A percentile compares a stretch with the other conserved stretches of the same genome.
phyloP scores from a whole-genome alignment of 53 echinoderm and acorn worm genomes.

The Luidia sarsii region DNA sequence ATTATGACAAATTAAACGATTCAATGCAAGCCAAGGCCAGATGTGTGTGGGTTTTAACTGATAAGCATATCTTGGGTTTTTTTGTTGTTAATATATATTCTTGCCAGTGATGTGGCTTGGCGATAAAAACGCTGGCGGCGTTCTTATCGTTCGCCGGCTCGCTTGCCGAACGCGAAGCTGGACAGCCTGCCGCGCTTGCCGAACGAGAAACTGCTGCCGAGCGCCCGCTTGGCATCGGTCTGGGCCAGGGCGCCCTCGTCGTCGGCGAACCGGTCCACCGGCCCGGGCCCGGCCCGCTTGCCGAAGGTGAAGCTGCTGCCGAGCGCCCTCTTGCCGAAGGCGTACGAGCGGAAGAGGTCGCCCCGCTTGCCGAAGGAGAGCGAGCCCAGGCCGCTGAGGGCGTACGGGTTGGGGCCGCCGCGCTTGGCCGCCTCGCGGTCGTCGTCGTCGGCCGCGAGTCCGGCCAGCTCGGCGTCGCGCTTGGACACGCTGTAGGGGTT shows the following conservation, averaged over 20 bases:
- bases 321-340: conserved; percentile 43
- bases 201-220: conserved; percentile 36
- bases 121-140: conserved; percentile 8
- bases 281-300: conserved; percentile 34
- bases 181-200: conserved; percentile 32
- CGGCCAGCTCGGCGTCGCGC: conserved; percentile 45
- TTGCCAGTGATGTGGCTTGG: not conserved
- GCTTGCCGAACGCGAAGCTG: conserved; percentile 49
- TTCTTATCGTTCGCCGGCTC: conserved; percentile 48
- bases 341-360: conserved; percentile 20
- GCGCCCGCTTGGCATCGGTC: conserved; percentile 21
- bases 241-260: conserved; percentile 1
- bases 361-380: conserved; percentile 58
- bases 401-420: conserved; percentile 29
- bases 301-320: conserved; percentile 54
- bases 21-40: too few relatives aligned
- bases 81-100: not conserved
- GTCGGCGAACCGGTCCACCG: conserved; percentile 3
- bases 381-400: conserved; percentile 55
- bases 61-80: too few relatives aligned
- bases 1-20: too few relatives aligned
- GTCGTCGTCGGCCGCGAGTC: conserved; percentile 40
- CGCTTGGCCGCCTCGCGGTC: conserved; percentile 44
- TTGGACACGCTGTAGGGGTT: conserved; percentile 46
- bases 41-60: too few relatives aligned